Conservation (phyloP, 2,113 vertebrate species). For the Psilopsiagon aurifrons region DNA sequence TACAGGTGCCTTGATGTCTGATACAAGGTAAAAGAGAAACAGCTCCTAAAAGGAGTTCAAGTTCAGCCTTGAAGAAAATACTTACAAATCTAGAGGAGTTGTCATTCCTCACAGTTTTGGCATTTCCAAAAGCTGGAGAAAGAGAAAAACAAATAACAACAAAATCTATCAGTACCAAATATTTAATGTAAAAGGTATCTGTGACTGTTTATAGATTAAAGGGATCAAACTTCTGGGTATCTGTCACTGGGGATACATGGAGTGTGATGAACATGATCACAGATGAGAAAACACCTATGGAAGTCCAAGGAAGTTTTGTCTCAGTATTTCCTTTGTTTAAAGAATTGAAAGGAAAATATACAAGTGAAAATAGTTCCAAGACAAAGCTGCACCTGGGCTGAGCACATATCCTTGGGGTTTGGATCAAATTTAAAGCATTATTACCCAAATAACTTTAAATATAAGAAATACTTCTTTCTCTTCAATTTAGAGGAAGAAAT, state of each 20-base stretch:
- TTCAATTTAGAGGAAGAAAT: background rate
- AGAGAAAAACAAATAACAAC: slow-evolving; percentile 21
- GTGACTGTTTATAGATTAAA: background rate
- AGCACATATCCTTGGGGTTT: background rate
- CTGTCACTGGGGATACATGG: background rate
- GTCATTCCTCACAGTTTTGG: slow-evolving; percentile 97
- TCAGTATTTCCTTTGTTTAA: background rate
- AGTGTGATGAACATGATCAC: background rate
- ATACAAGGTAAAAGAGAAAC: background rate
- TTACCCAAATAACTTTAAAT: background rate
- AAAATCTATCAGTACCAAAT: background rate
- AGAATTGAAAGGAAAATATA: background rate
- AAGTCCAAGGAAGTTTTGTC: background rate
- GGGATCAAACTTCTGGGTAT: background rate
- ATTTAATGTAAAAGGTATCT: background rate
- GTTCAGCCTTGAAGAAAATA: slow-evolving; percentile 58
- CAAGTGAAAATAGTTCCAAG: background rate
- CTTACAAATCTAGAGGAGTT: slow-evolving; percentile 99
- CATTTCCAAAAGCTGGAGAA: slow-evolving; percentile 94
- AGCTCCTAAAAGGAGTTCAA: background rate
- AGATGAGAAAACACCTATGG: background rate
- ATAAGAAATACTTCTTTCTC: background rate
- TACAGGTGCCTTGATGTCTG: background rate
- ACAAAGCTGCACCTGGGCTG: background rate
- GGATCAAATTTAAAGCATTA: background rate